Evolutionary conservation across 2,888 invertebrate genomes (phyloP).

Genomic region (Meteorus colon): DNA sequence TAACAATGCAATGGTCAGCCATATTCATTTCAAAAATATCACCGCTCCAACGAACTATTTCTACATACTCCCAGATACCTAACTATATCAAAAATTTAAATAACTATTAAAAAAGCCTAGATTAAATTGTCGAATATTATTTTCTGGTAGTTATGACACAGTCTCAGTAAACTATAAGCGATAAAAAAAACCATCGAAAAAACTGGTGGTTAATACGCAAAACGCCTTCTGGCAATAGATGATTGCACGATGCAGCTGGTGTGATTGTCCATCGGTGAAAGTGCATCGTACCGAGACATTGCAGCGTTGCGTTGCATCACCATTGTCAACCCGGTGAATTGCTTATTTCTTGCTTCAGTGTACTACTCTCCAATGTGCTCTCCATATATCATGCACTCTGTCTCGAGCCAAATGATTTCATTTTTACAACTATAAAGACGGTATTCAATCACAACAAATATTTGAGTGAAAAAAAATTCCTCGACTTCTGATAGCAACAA

Average conservation of each 20-base stretch:
- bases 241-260: slow-evolving; percentile 6
- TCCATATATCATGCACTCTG: slow-evolving; percentile 44
- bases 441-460: background rate
- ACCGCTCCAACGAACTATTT: too few relatives aligned
- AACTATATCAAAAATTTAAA: too few relatives aligned
- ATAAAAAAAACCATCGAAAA: background rate
- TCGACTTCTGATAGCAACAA: too few relatives aligned
- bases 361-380: slow-evolving; percentile 45
- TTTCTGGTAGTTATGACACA: too few relatives aligned
- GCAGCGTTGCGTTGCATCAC: slow-evolving; percentile 39
- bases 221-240: background rate
- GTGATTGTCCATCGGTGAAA: background rate
- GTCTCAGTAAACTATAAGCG: too few relatives aligned
- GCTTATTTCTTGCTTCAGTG: slow-evolving; percentile 54
- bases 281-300: slow-evolving; percentile 14
- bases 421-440: too few relatives aligned
- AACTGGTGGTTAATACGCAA: background rate
- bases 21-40: too few relatives aligned
- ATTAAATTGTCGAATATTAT: too few relatives aligned
- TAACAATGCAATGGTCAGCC: too few relatives aligned
- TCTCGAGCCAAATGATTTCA: slow-evolving; percentile 33
- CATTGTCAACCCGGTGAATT: slow-evolving; percentile 51
- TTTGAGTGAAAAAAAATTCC: too few relatives aligned
- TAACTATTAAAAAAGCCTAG: too few relatives aligned
- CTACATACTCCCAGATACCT: too few relatives aligned